A percentile compares a stretch with the other conserved stretches of the same genome.
These are phyloP conservation scores for Plagodis dolabraria DNA, from an alignment of 2,888 invertebrate genomes.

Conservation along the genomic window DNA sequence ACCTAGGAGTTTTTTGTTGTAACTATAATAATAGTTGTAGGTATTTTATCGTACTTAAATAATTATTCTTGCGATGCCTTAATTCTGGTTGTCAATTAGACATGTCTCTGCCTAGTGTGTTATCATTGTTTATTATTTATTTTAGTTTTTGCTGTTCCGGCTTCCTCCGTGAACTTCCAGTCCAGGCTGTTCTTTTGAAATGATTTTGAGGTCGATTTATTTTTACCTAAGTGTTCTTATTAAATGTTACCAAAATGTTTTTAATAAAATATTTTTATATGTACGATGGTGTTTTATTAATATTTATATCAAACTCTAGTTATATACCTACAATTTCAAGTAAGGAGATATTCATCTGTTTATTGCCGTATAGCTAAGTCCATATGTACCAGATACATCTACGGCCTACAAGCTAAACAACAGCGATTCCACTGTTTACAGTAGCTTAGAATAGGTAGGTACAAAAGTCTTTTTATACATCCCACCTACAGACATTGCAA, in stretches of 20 bases:
- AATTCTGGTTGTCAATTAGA: slow-evolving; percentile 86
- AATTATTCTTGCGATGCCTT: slow-evolving; percentile 86
- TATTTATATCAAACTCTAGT: neutral
- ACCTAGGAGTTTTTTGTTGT: slow-evolving; percentile 81
- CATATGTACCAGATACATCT: too few species aligned
- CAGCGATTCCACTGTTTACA: neutral
- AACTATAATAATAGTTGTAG: slow-evolving; percentile 85
- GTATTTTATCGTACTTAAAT: slow-evolving; percentile 85
- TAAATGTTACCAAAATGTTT: slow-evolving; percentile 87
- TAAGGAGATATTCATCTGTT: too few species aligned
- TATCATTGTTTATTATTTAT: slow-evolving; percentile 82
- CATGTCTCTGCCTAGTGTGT: slow-evolving; percentile 84
- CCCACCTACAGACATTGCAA: slow-evolving; percentile 38
- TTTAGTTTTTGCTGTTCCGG: slow-evolving; percentile 83
- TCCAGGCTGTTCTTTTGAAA: slow-evolving; percentile 86
- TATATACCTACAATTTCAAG: too few species aligned
- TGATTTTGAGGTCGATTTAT: slow-evolving; percentile 86
- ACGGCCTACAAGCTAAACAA: too few species aligned
- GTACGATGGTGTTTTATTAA: slow-evolving; percentile 66
- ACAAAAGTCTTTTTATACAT: slow-evolving; percentile 10
- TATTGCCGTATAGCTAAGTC: too few species aligned
- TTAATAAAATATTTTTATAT: slow-evolving; percentile 87
- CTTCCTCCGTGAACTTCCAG: slow-evolving; percentile 84
- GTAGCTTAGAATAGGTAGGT: neutral
- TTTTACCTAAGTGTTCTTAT: slow-evolving; percentile 87